phyloP scores from a whole-genome alignment of 2,113 vertebrate species.

The Falcunculus frontatus region DNA sequence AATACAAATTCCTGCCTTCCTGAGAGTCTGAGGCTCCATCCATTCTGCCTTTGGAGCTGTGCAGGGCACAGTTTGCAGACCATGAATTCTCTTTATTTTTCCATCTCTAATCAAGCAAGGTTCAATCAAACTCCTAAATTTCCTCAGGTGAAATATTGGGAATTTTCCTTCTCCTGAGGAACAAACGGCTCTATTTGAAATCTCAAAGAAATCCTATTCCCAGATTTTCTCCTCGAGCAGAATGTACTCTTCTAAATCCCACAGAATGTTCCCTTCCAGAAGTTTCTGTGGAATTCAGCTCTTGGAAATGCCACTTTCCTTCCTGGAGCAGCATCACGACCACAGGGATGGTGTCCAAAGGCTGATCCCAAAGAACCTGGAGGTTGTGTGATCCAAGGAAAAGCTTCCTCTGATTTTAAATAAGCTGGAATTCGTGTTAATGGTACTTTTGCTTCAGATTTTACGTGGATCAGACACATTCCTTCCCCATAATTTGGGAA shows the following conservation, averaged over 20 bases:
- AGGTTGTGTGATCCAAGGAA: neutral
- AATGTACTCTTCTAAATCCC: neutral
- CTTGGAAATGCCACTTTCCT: neutral
- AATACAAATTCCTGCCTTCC: neutral
- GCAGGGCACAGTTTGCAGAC: neutral
- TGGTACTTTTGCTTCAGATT: neutral
- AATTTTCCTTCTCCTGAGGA: neutral
- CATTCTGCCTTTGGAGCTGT: neutral
- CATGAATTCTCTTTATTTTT: neutral
- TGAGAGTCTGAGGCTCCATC: neutral
- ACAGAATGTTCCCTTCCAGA: neutral
- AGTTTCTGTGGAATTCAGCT: neutral
- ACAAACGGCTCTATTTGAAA: neutral
- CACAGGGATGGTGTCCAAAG: neutral
- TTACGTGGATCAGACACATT: neutral
- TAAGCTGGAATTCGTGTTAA: rapidly evolving
- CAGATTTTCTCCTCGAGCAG: neutral
- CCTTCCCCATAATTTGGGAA: neutral
- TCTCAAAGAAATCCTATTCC: neutral
- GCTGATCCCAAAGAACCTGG: neutral
- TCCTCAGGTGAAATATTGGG: neutral
- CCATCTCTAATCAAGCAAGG: neutral
- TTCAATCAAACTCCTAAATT: neutral
- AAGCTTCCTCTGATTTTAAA: neutral
- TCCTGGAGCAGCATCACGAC: neutral